Conservation (phyloP, 30 jellyfish, hydroid and myxozoan genomes). For the Aurelia sp. region DNA sequence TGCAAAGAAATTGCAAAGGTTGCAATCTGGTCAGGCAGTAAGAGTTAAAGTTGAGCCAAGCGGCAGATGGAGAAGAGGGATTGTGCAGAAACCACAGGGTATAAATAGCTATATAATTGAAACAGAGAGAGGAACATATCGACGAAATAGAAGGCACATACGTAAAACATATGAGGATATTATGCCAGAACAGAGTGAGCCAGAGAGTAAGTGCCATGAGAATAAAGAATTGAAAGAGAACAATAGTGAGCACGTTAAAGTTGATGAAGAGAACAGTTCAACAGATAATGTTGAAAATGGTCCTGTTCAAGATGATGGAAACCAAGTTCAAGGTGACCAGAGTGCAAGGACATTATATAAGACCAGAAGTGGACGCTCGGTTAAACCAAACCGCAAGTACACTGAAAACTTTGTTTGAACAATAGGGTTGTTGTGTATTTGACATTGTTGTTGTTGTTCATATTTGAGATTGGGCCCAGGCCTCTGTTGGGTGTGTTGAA, state of each 20-base stretch:
- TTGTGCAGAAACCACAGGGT: constrained; percentile 3
- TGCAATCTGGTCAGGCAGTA: constrained; percentile 2
- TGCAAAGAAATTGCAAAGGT: constrained; percentile 9
- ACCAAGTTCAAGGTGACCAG: constrained; percentile 30
- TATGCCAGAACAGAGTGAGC: constrained; percentile 5
- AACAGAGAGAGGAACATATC: constrained; percentile 27
- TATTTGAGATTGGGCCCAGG: constrained; percentile 9
- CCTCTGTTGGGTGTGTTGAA: neutral
- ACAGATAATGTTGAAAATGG: constrained; percentile 24
- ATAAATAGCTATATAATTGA: constrained; percentile 16
- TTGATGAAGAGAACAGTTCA: no score
- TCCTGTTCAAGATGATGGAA: constrained; percentile 30
- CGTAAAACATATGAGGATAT: constrained; percentile 7
- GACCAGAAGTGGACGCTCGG: constrained; percentile 42
- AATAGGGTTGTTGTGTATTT: constrained; percentile 2
- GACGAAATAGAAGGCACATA: constrained; percentile 16
- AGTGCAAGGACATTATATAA: constrained; percentile 20
- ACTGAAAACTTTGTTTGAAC: constrained; percentile 32
- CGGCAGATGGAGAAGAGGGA: constrained; percentile 33
- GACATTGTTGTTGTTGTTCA: neutral
- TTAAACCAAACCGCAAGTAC: constrained; percentile 27
- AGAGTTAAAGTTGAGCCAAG: constrained; percentile 15
- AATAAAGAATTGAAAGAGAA: no score
- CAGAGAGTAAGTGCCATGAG: neutral
- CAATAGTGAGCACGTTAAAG: no score